phyloP scores from a whole-genome alignment of 2,797 vertebrate species.

The Anguilla obscura region DNA sequence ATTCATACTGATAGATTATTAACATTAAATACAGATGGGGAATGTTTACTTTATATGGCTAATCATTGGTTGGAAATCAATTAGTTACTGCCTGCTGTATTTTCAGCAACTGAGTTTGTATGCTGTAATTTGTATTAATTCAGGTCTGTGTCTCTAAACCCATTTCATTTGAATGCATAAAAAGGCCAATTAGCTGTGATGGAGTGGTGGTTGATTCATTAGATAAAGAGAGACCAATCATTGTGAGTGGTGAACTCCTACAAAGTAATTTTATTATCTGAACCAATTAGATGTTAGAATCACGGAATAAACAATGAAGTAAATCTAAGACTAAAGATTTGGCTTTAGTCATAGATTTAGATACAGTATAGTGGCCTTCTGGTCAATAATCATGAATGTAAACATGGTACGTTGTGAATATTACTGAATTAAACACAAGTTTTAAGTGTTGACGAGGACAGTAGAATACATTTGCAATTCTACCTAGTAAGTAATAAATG shows the following conservation, averaged over 20 bases:
- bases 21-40: background rate
- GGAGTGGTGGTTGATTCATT: background rate
- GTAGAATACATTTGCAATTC: background rate
- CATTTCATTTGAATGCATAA: background rate
- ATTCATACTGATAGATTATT: background rate
- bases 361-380: background rate
- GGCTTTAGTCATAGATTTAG: background rate
- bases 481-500: background rate
- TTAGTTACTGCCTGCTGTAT: background rate
- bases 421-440: background rate
- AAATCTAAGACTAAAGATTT: background rate
- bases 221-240: slow-evolving; percentile 1
- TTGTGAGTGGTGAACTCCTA: background rate
- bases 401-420: background rate
- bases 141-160: background rate
- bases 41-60: background rate
- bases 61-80: background rate
- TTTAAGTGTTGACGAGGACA: too few species aligned
- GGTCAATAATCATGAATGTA: background rate
- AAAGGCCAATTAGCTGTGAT: background rate
- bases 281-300: background rate
- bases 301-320: background rate
- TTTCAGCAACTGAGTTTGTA: background rate
- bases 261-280: background rate
- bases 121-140: background rate